phyloP scores from a whole-genome alignment of 2,888 invertebrate genomes.

The Melieria picta region DNA sequence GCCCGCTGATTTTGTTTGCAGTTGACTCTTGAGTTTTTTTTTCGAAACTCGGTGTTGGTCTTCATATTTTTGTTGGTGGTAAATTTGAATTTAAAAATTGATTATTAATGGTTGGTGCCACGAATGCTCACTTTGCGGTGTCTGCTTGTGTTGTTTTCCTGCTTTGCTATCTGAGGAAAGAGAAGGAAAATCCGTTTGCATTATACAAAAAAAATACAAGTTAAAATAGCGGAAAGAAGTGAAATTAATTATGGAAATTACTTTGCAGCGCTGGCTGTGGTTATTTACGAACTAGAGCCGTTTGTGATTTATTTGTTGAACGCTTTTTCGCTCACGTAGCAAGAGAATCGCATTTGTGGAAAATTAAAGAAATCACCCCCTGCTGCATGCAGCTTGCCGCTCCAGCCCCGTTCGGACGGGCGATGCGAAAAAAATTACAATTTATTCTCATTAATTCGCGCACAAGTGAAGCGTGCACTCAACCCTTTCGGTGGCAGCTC shows the following conservation, averaged over 20 bases:
- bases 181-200: constrained; percentile 26
- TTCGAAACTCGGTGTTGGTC: constrained; percentile 1
- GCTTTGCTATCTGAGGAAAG: constrained; percentile 22
- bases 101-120: constrained; percentile 41
- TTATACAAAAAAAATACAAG: constrained; percentile 46
- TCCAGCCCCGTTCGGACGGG: constrained; percentile 8
- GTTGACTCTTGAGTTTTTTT: constrained; percentile 11
- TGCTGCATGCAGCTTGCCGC: neutral
- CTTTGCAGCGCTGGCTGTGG: constrained; percentile 43
- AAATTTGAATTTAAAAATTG: constrained; percentile 38
- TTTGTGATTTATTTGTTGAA: constrained; percentile 41
- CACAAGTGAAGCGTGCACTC: constrained; percentile 9
- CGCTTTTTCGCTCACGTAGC: neutral
- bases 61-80: constrained; percentile 9
- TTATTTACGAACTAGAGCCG: constrained; percentile 45
- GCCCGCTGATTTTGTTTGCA: neutral
- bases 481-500: constrained; percentile 24
- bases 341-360: constrained; percentile 4
- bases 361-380: constrained; percentile 8
- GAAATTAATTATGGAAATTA: constrained; percentile 64
- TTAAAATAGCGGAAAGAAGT: constrained; percentile 46
- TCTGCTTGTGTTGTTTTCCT: constrained; percentile 33
- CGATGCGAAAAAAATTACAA: constrained; percentile 34
- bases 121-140: neutral
- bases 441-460: constrained; percentile 30